Conservation (phyloP, 2,797 vertebrate genomes). For the Amazona ochrocephala region DNA sequence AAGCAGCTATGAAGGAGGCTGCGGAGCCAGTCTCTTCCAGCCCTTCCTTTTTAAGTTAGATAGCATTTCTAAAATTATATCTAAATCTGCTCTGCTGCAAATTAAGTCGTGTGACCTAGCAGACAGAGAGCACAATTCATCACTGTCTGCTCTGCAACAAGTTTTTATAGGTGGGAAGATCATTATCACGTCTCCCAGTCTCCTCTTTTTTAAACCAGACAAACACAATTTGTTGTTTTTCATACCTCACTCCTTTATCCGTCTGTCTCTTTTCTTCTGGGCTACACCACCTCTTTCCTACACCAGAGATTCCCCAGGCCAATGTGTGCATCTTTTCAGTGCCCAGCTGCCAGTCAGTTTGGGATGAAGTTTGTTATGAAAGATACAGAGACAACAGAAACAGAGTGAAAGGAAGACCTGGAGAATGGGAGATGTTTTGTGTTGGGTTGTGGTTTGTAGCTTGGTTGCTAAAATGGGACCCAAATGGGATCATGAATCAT, state of each 20-base stretch:
- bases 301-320: neutral
- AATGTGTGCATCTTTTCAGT: neutral
- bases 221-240: neutral
- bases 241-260: neutral
- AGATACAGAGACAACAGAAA: neutral
- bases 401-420: neutral
- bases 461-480: neutral
- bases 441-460: neutral
- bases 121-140: constrained; percentile 28
- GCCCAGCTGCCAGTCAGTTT: neutral
- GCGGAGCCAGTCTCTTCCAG: neutral
- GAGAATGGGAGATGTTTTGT: neutral
- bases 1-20: neutral
- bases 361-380: neutral
- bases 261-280: neutral
- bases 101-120: neutral
- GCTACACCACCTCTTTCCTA: neutral
- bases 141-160: constrained; percentile 22
- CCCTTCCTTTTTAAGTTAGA: neutral
- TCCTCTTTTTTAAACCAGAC: neutral
- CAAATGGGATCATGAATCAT: neutral
- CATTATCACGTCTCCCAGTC: constrained; percentile 1
- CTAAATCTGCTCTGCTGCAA: constrained; percentile 16
- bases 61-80: constrained; percentile 32
- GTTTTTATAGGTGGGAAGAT: constrained; percentile 39